Conservation (phyloP, 1,140 invertebrate species). For the Brachystomella parvula region DNA sequence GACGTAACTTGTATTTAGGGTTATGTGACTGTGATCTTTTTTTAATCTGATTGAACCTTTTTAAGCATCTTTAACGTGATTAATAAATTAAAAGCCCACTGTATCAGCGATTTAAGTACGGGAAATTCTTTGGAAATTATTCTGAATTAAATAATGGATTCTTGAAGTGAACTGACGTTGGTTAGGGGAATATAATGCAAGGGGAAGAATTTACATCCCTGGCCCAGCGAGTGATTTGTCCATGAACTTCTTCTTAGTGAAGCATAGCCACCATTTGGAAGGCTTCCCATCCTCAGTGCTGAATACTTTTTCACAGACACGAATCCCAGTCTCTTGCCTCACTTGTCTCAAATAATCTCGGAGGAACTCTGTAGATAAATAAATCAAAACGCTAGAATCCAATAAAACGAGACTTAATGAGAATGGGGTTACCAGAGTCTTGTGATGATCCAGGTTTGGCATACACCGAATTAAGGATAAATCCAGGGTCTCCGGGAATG, state of each 20-base stretch:
- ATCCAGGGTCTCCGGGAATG: conserved; percentile 90
- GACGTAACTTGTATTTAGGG: no score
- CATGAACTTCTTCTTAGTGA: conserved; percentile 99
- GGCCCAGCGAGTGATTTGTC: conserved; percentile 88
- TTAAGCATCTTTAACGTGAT: not conserved
- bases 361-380: conserved; percentile 66
- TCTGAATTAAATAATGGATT: not conserved
- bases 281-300: conserved; percentile 82
- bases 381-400: not conserved
- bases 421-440: conserved; percentile 67
- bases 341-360: conserved; percentile 88
- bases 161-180: not conserved
- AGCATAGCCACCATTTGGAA: conserved; percentile 99
- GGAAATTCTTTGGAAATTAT: not conserved
- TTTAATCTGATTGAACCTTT: conserved; percentile 39
- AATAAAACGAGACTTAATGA: conserved; percentile 2
- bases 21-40: no score
- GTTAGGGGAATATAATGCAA: no score
- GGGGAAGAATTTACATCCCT: conserved; percentile 43
- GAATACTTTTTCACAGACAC: conserved; percentile 88
- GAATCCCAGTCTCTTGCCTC: conserved; percentile 83
- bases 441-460: conserved; percentile 67
- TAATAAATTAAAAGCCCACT: not conserved
- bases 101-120: no score
- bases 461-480: conserved; percentile 97